Base-by-base conservation (phyloP, 2,888 invertebrate species). In the Conomelus anceps region DNA sequence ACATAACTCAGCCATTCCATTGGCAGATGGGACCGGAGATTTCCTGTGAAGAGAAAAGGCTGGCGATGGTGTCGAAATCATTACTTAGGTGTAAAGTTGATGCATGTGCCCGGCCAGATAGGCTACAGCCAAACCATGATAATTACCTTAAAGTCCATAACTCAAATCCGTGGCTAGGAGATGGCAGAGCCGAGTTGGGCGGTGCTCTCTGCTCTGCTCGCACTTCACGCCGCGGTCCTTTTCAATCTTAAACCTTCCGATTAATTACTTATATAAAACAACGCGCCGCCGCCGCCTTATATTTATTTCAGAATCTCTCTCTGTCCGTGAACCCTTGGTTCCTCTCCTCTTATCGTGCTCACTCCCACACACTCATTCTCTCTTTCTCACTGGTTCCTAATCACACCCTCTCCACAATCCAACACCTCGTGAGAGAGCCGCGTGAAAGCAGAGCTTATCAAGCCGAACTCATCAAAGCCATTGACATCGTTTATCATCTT, bases 61-160 rank as follows among this genome's bases (percentile, higher is more conserved):
- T n/a, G 63, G 7, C 63, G 89, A 20, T 87, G 89, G 89, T 89
- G 89, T 89, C 89, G 89, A 89, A 89, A 89, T 88, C 89, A 89
- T 89, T 89, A 89, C 89, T 34, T 29, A 89, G 89, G 89, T 89
- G 89, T 89, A 89, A 89, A 89, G 89, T 88, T 89, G 89, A 89
- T 88, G 89, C 85, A 89, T 89, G 89, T 26, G 86, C 29, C 24
- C 86, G 22, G 24, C 23, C 86, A 17, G 84, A n/a, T 22, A 22
- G 84, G n/a, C 22, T 22, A 22, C 22, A 86, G 26, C 26, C 63
- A 63, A 63, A 63, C 63, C 63, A 63, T 63, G 86, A 86, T 86
- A 86, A 86, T 86, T 86, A 86, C 86, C 86, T 86, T 17, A 3
- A 86, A n/a, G n/a, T n/a, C 29, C 24, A 86, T 86, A 86, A 86